phyloP scores from a whole-genome alignment of 1,140 invertebrate species.

The Drosophila cardini region DNA sequence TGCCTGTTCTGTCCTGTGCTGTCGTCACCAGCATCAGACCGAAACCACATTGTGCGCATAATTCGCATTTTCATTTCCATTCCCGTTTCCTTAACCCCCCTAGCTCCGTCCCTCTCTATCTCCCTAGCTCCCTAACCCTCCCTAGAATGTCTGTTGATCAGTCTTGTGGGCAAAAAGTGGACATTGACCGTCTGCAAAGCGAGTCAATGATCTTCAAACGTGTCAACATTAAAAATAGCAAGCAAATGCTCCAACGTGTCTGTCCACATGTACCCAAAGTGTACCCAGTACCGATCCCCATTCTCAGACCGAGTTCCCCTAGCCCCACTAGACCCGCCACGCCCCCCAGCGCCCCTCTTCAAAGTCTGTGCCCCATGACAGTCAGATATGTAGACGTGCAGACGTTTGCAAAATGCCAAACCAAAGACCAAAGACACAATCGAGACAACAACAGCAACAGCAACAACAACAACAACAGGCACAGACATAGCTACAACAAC shows the following conservation, averaged over 20 bases:
- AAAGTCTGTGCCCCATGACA: constrained; percentile 45
- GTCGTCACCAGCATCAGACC: constrained; percentile 52
- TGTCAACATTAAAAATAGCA: constrained; percentile 83
- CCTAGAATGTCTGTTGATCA: constrained; percentile 9
- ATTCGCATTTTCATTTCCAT: constrained; percentile 54
- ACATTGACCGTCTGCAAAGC: constrained; percentile 77
- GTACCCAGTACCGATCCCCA: constrained; percentile 16
- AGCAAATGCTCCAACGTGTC: constrained; percentile 62
- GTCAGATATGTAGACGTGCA: constrained; percentile 75
- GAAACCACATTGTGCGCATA: constrained; percentile 61
- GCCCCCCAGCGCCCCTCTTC: constrained; percentile 5
- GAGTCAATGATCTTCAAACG: constrained; percentile 81
- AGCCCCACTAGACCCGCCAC: constrained; percentile 16
- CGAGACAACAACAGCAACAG: constrained; percentile 44
- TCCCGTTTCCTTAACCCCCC: constrained; percentile 33
- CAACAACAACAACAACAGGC: constrained; percentile 40
- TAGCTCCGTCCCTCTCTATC: not conserved
- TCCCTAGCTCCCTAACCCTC: not conserved
- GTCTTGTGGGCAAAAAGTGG: constrained; percentile 59
- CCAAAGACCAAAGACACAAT: constrained; percentile 68
- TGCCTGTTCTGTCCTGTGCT: constrained; percentile 19
- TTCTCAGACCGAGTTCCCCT: constrained; percentile 7
- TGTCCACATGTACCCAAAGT: constrained; percentile 18
- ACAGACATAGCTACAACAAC: constrained; percentile 38
- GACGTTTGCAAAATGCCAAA: constrained; percentile 79